A percentile compares a stretch with the other conserved stretches of the same genome.
Evolutionary conservation across 2,113 vertebrate genomes (phyloP).

Genomic region (Hippoglossus stenolepis): DNA sequence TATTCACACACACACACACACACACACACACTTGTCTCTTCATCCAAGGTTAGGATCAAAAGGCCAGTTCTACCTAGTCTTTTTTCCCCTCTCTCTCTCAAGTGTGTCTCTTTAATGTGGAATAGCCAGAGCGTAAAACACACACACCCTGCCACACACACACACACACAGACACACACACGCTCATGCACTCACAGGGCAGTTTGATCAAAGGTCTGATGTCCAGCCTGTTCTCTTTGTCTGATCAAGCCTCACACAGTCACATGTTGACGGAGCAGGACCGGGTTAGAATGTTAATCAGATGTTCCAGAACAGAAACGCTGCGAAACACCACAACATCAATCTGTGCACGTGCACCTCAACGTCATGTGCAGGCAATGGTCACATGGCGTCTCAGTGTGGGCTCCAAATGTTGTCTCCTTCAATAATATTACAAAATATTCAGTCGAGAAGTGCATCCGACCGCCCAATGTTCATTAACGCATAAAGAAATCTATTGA

Average conservation of each 20-base stretch:
- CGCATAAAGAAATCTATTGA: too few relatives aligned
- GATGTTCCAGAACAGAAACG: conserved; percentile 18
- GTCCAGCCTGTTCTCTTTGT: conserved; percentile 62
- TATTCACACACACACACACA: conserved; percentile 5
- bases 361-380: not conserved
- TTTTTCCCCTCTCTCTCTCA: conserved; percentile 38
- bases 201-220: conserved; percentile 70
- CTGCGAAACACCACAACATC: not conserved
- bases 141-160: conserved; percentile 18
- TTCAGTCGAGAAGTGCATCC: too few relatives aligned
- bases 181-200: conserved; percentile 20
- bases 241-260: conserved; percentile 69
- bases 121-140: conserved; percentile 19
- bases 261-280: conserved; percentile 53
- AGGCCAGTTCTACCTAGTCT: conserved; percentile 51
- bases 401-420: too few relatives aligned
- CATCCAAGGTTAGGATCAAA: conserved; percentile 68
- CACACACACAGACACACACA: conserved; percentile 4
- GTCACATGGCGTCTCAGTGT: too few relatives aligned
- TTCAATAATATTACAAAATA: too few relatives aligned
- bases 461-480: too few relatives aligned
- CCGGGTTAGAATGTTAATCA: conserved; percentile 62
- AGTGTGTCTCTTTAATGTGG: conserved; percentile 64
- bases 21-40: conserved; percentile 17
- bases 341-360: too few relatives aligned